Percentiles rank a stretch among this genome's conserved stretches.
phyloP scores from a whole-genome alignment of 2,113 vertebrate species.

The Grammomys surdaster region DNA sequence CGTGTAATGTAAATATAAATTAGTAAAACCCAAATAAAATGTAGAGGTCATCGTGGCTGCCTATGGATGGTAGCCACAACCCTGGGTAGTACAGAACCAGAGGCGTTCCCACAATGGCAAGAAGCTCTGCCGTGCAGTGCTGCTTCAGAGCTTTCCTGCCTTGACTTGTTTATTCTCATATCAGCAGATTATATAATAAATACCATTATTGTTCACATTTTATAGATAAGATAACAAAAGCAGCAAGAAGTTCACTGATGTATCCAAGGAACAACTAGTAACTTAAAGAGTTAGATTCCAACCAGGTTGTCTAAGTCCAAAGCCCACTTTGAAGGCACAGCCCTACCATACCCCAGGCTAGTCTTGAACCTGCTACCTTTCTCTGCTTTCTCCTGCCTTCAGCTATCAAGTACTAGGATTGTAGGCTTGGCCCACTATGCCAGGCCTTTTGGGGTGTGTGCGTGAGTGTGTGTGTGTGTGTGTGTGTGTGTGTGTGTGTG shows the following conservation, averaged over 20 bases:
- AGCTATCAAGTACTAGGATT: neutral
- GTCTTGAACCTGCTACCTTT: neutral
- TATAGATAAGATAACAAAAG: constrained; percentile 2
- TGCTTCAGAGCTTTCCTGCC: neutral
- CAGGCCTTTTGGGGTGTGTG: neutral
- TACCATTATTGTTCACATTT: constrained; percentile 15
- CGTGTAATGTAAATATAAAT: neutral
- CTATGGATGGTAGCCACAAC: neutral
- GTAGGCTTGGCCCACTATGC: neutral
- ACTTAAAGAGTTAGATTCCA: neutral
- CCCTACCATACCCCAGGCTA: neutral
- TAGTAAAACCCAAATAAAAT: constrained; percentile 37
- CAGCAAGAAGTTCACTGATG: neutral
- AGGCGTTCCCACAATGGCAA: neutral
- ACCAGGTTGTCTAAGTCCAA: neutral
- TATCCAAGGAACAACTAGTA: neutral
- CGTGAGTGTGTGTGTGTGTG: neutral
- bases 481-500: too few relatives aligned
- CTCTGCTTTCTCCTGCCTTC: neutral
- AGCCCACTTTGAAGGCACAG: neutral
- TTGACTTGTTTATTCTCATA: neutral
- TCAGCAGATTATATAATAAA: neutral
- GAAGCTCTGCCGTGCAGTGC: neutral
- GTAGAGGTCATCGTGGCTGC: neutral
- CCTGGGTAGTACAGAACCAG: neutral